These are phyloP conservation scores for Apocrypta bakeri DNA, from an alignment of 1,140 invertebrate species.

Conservation along the genomic window DNA sequence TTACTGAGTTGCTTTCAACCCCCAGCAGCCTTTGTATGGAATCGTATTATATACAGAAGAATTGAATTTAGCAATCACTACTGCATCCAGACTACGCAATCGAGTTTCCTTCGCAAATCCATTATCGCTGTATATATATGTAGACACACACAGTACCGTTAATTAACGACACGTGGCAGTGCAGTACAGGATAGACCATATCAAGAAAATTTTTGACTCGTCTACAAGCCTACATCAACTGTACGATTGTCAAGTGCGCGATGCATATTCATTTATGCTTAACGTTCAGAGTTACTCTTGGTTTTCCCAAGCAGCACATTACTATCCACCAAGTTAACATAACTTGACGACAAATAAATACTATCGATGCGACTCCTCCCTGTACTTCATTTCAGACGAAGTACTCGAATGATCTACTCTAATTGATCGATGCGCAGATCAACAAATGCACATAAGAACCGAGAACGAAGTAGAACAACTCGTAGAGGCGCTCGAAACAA, in stretches of 20 bases:
- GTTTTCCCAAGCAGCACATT: background rate
- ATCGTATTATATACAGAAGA: too few species aligned
- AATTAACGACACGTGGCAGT: too few species aligned
- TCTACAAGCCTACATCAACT: background rate
- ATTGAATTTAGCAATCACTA: too few species aligned
- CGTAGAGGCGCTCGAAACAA: background rate
- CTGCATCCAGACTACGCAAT: too few species aligned
- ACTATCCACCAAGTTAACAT: background rate
- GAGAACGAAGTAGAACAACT: background rate
- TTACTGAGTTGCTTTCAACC: too few species aligned
- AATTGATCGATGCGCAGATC: background rate
- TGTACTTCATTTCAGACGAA: background rate
- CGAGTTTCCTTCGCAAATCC: too few species aligned
- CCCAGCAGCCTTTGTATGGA: too few species aligned
- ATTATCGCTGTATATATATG: too few species aligned
- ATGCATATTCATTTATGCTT: background rate
- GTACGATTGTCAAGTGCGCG: background rate
- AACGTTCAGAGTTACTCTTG: background rate
- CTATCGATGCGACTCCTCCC: background rate
- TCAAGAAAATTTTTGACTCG: background rate
- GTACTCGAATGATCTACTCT: background rate
- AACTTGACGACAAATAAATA: background rate
- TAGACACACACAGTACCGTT: too few species aligned
- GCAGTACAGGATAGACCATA: too few species aligned
- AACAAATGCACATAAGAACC: background rate